These are phyloP conservation scores for Chaetops frenatus DNA, from an alignment of 2,113 vertebrate genomes.

Conservation along the genomic window DNA sequence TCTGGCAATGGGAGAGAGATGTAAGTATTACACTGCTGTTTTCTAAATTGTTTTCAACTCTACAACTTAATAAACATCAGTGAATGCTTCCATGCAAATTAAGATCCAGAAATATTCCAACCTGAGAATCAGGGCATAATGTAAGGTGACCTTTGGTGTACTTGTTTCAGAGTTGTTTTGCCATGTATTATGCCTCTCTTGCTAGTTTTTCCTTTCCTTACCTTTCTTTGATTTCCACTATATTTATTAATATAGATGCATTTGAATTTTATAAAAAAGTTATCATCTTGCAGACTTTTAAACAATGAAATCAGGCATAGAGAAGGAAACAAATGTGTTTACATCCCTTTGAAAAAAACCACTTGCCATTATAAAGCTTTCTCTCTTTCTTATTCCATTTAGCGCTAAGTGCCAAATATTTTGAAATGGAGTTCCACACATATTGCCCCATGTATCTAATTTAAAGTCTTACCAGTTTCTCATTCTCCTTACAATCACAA, in stretches of 20 bases:
- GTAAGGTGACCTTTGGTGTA: neutral
- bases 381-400: neutral
- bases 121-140: neutral
- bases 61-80: neutral
- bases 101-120: neutral
- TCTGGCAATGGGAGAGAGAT: conserved; percentile 99
- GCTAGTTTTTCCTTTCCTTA: neutral
- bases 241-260: neutral
- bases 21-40: conserved; percentile 77
- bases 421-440: neutral
- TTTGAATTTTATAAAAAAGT: neutral
- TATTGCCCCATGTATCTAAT: neutral
- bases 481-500: neutral
- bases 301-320: neutral
- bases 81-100: neutral
- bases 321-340: neutral
- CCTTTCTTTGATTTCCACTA: neutral
- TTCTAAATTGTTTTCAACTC: neutral
- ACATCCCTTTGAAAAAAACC: neutral
- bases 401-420: neutral
- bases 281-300: neutral
- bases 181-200: neutral
- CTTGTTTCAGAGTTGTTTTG: neutral
- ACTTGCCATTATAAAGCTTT: neutral
- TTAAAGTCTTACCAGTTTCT: neutral